Base-by-base conservation (phyloP, 1,140 invertebrate species). In the Drosophila ohnishii region DNA sequence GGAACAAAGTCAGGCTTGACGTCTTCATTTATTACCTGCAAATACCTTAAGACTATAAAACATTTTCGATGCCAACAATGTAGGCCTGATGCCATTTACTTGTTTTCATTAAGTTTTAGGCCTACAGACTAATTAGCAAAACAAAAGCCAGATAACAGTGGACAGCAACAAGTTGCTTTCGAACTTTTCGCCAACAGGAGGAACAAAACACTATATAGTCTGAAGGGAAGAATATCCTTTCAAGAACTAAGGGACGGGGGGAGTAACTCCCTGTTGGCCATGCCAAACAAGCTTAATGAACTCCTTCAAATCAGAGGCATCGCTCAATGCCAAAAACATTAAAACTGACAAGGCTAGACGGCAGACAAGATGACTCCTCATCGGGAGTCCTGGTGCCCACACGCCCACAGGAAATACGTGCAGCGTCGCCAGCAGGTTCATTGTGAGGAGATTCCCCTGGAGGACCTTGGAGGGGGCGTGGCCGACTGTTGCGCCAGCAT, bases 311-410 rank as follows among this genome's bases (percentile, higher is more conserved):
- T 86, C 82, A 86, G 62, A 75, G 82, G 47, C 83, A 86, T 86
- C 82, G 75, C 82, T 86, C 78, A 86, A 87, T 86, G 78, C 78
- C 78, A 86, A 61, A 78, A 76, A 86, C 83, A 87, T 86, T 86
- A 79, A 87, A 82, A 87, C 82, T 81, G 78, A 87, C 75, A 86
- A 50, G 57, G 55, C 63, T 67, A 59, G 57, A 56, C 45, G 55
- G 59, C 25, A 69, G 57, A 44, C 48, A 50, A 35, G 30, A 45
- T 39, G 40, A 47, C 37, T 45, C 39, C 55, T 34, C 56, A n/a
- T 28, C 22, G 14, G 30, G 56, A 42, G 13, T 75, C 30, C 58
- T 55, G 51, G 34, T 37, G 34, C 30, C 64, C 44, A 57, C 59
- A 65, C 22, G 48, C 50, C 51, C 73, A 30, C 39, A 45, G 56